Evolutionary conservation across 2,797 vertebrate genomes (phyloP).

Genomic region (Ceyx erithaca): DNA sequence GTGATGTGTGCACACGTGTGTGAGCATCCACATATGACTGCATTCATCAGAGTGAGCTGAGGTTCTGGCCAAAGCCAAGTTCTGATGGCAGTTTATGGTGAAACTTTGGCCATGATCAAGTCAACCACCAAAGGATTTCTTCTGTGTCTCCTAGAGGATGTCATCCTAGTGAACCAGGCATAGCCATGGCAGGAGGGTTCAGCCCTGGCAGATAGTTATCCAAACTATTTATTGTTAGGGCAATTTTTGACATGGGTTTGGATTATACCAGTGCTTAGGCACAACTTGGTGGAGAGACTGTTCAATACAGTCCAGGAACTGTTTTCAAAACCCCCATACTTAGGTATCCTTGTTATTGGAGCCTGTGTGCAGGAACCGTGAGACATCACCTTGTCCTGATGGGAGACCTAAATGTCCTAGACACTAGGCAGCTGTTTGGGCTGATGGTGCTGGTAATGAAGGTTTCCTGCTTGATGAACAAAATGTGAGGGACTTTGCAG

Average conservation of each 20-base stretch:
- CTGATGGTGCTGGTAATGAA: background rate
- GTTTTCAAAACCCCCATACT: background rate
- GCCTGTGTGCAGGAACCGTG: background rate
- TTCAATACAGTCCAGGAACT: background rate
- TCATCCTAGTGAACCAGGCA: background rate
- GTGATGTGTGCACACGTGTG: background rate
- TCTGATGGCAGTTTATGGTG: background rate
- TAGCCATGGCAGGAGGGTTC: background rate
- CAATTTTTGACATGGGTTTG: background rate
- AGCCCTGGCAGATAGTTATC: background rate
- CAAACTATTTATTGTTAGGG: background rate
- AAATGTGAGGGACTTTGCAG: background rate
- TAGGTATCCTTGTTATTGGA: background rate
- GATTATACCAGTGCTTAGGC: background rate
- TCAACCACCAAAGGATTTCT: background rate
- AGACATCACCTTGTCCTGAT: background rate
- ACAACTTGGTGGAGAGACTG: background rate
- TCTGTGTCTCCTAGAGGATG: background rate
- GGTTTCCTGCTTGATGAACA: background rate
- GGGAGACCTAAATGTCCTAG: background rate
- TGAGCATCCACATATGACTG: background rate
- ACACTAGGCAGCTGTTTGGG: background rate
- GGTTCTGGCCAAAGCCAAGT: background rate
- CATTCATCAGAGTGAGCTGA: accelerated
- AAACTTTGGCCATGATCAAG: background rate